phyloP scores from a whole-genome alignment of 2,888 invertebrate species.

The Sphaeridia pumilis region DNA sequence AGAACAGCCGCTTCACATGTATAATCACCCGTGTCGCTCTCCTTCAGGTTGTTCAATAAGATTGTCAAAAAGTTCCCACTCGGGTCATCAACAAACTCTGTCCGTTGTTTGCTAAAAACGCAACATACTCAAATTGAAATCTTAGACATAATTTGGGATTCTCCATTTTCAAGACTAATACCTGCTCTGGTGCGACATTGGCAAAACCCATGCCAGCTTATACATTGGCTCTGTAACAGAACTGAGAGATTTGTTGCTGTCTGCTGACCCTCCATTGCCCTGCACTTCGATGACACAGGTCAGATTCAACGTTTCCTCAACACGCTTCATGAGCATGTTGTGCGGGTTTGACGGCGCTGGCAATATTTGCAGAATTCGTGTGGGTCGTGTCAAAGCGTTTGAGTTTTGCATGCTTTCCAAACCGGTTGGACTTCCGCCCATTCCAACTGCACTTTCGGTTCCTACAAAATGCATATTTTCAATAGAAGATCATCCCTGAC shows the following conservation, averaged over 20 bases:
- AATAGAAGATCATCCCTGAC: too few species aligned
- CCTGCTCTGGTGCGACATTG: slow-evolving; percentile 24
- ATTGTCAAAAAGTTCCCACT: slow-evolving; percentile 19
- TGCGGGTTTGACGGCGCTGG: slow-evolving; percentile 17
- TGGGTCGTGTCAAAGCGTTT: slow-evolving; percentile 3
- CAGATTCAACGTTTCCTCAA: slow-evolving; percentile 26
- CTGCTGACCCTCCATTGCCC: slow-evolving; percentile 9
- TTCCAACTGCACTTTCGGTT: neutral
- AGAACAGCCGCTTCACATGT: slow-evolving; percentile 17
- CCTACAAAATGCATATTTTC: too few species aligned
- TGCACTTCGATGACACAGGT: slow-evolving; percentile 20
- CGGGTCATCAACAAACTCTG: slow-evolving; percentile 14
- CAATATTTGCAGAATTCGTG: slow-evolving; percentile 21
- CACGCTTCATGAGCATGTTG: slow-evolving; percentile 18
- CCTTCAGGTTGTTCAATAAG: slow-evolving; percentile 21
- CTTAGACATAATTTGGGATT: neutral
- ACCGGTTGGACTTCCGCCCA: neutral
- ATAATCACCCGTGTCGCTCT: slow-evolving; percentile 24
- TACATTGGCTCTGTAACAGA: slow-evolving; percentile 16
- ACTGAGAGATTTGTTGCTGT: slow-evolving; percentile 4
- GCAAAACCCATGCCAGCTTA: slow-evolving; percentile 26
- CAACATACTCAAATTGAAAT: neutral
- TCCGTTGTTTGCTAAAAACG: slow-evolving; percentile 23
- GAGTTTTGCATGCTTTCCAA: neutral
- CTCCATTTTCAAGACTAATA: slow-evolving; percentile 6